phyloP scores from a whole-genome alignment of 2,888 invertebrate species.

The Auanema sp. region DNA sequence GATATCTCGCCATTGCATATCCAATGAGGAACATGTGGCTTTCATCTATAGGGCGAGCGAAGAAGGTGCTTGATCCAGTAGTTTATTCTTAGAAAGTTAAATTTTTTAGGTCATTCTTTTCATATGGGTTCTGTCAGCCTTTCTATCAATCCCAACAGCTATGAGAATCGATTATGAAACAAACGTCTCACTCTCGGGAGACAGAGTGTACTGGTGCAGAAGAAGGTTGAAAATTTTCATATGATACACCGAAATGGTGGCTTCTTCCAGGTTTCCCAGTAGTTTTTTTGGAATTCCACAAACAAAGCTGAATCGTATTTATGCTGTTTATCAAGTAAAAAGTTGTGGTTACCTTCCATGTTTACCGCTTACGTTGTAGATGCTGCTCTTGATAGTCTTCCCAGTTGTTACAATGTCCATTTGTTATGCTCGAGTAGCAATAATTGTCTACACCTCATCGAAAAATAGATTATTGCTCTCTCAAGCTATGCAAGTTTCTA shows the following conservation, averaged over 20 bases:
- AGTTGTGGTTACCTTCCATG: neutral
- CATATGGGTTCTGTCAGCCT: constrained; percentile 72
- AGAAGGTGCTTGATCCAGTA: constrained; percentile 67
- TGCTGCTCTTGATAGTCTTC: constrained; percentile 72
- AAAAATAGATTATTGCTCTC: constrained; percentile 44
- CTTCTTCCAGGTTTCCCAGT: constrained; percentile 24
- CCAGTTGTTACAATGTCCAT: constrained; percentile 74
- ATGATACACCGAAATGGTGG: constrained; percentile 3
- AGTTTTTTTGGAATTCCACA: constrained; percentile 29
- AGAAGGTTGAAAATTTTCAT: constrained; percentile 18
- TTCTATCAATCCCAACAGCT: constrained; percentile 72
- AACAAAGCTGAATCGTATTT: constrained; percentile 33
- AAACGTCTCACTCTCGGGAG: constrained; percentile 27
- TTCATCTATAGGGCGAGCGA: constrained; percentile 74
- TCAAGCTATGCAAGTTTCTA: constrained; percentile 40
- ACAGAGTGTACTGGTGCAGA: constrained; percentile 42
- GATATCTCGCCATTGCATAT: constrained; percentile 76
- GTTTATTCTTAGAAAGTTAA: neutral
- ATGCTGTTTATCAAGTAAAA: constrained; percentile 46
- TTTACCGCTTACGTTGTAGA: constrained; percentile 65
- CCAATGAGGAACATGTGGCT: constrained; percentile 75
- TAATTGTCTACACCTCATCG: constrained; percentile 51
- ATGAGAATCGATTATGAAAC: constrained; percentile 69
- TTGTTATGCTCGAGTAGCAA: constrained; percentile 72
- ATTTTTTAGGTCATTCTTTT: constrained; percentile 65